Evolutionary conservation across 2,797 vertebrate species (phyloP), one percentile per base, ranked within the genome.

Genomic region (Typhlichthys subterraneus): DNA sequence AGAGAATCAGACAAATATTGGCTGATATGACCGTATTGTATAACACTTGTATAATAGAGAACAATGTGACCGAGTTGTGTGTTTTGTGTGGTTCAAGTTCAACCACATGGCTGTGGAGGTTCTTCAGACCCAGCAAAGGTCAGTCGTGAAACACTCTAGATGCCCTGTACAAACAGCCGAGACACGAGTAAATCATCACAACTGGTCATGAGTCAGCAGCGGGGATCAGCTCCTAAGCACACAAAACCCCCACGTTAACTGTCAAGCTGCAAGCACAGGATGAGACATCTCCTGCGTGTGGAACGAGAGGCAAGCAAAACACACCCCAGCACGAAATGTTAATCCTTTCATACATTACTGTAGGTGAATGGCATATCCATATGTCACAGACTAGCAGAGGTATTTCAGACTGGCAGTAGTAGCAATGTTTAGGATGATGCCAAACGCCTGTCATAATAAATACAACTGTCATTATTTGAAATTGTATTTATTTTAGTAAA

Each of bases 271-370:
- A 38, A 38, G 33, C 33, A 38, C 47, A 15, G 55, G 33, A 12
- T 12, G n/a, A 66, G 69, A 10, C 48, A 15, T 10, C 23, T 10
- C 11, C 19, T 53, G 51, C 48, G 13, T 58, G 15, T 64, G 58
- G 49, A 64, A 61, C 75, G 57, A 60, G 45, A 61, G 63, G 60
- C 59, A 63, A 78, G 17, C 69, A 67, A 76, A 58, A 62, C 67
- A 61, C 53, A 47, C 47, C 10, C 67, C 19, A 53, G 52, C 38
- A 66, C 8, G 2, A 23, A 9, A 38, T 9, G 23, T 29, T 29
- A 29, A 29, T 29, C 23, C 23, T 29, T 29, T 29, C 23, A 29
- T 29, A 29, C 23, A 29, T 4, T 29, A 29, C 23, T 29, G 8
- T 38, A 38, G 33, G 33, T 38, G 33, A 38, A 38, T 38, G 33